These are phyloP conservation scores for Erpetoichthys calabaricus DNA, from an alignment of 2,797 vertebrate species.

Conservation along the genomic window DNA sequence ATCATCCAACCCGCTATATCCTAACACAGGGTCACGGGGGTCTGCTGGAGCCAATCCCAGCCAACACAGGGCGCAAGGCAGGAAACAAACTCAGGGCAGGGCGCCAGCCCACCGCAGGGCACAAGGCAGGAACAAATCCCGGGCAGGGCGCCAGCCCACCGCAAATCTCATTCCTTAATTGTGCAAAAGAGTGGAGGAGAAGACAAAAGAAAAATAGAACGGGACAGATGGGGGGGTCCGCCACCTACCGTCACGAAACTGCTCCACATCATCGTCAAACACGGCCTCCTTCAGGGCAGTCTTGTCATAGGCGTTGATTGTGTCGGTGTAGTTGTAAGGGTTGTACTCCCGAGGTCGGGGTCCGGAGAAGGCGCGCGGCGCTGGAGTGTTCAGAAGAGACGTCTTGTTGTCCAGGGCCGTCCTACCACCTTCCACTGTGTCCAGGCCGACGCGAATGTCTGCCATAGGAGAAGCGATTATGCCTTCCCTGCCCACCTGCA, in stretches of 20 bases:
- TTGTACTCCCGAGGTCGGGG: slow-evolving; percentile 75
- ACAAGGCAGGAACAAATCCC: no score
- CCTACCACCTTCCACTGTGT: slow-evolving; percentile 73
- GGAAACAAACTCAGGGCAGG: no score
- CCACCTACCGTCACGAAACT: slow-evolving; percentile 83
- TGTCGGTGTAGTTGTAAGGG: slow-evolving; percentile 75
- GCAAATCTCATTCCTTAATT: no score
- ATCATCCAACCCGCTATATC: no score
- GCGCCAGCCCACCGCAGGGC: no score
- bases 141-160: no score
- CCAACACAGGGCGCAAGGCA: no score
- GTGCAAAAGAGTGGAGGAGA: no score
- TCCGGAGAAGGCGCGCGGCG: slow-evolving; percentile 74
- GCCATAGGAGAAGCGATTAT: slow-evolving; percentile 58
- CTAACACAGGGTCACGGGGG: no score
- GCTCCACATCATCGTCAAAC: slow-evolving; percentile 94
- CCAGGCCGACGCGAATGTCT: slow-evolving; percentile 64
- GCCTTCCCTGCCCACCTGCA: slow-evolving; percentile 70
- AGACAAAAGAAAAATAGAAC: no score
- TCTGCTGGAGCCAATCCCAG: no score
- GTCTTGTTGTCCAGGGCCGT: slow-evolving; percentile 95
- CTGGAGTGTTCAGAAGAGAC: slow-evolving; percentile 86
- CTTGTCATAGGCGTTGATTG: slow-evolving; percentile 82
- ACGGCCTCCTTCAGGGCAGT: slow-evolving; percentile 90
- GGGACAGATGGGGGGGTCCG: no score